Evolutionary conservation across 2,113 vertebrate genomes (phyloP).

Genomic region (Candoia aspera): DNA sequence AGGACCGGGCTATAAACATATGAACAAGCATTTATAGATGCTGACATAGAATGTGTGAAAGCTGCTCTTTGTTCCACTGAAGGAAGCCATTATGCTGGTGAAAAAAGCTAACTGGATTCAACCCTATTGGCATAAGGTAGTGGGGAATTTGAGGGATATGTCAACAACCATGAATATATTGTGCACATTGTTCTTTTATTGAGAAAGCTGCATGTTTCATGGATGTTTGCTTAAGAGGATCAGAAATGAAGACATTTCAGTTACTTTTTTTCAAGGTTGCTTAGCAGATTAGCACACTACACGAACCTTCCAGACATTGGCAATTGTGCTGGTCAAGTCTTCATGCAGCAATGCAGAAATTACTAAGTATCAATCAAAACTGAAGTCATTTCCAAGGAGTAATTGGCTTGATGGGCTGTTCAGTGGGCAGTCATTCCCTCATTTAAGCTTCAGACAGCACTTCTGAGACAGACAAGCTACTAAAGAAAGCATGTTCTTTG

Average conservation of each 20-base stretch:
- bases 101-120: background rate
- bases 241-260: background rate
- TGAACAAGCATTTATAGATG: background rate
- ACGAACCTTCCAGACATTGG: background rate
- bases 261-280: background rate
- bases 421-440: background rate
- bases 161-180: background rate
- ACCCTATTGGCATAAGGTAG: background rate
- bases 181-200: background rate
- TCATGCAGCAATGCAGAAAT: background rate
- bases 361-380: background rate
- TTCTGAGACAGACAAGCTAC: background rate
- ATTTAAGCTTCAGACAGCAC: background rate
- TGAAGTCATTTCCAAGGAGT: background rate
- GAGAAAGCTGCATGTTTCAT: background rate
- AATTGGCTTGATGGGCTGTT: background rate
- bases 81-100: background rate
- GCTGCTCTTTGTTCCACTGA: background rate
- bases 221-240: background rate
- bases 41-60: background rate
- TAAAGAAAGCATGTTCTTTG: background rate
- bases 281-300: background rate
- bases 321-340: background rate
- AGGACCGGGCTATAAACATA: background rate
- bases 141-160: background rate